phyloP scores from a whole-genome alignment of 2,797 vertebrate species.

The Okamejei kenojei region DNA sequence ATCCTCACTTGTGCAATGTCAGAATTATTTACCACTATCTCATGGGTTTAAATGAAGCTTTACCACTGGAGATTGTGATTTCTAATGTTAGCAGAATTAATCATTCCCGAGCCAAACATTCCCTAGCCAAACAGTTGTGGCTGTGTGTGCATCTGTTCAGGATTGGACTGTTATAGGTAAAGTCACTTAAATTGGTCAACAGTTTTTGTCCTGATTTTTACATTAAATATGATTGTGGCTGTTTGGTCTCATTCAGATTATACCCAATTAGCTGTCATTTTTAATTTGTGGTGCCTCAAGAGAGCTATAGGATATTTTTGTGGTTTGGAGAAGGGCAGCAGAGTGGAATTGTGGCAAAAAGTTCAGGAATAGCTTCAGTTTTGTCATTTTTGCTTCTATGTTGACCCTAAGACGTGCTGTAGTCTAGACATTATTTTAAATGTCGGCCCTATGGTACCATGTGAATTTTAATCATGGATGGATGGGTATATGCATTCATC shows the following conservation, averaged over 20 bases:
- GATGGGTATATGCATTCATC: neutral
- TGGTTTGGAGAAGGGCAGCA: too few relatives aligned
- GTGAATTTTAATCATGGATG: neutral
- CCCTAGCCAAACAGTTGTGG: too few relatives aligned
- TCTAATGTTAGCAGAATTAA: neutral
- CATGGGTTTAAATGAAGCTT: neutral
- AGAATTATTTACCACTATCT: neutral
- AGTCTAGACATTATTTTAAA: neutral
- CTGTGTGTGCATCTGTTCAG: neutral
- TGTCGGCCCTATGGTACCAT: conserved; percentile 2
- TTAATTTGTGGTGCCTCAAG: neutral
- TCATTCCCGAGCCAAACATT: neutral
- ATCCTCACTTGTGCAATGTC: neutral
- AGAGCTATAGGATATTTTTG: too few relatives aligned
- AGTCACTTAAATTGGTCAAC: neutral
- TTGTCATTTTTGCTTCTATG: neutral
- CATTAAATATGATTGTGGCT: neutral
- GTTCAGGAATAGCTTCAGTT: too few relatives aligned
- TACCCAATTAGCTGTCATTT: neutral
- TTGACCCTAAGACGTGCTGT: neutral
- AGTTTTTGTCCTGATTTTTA: neutral
- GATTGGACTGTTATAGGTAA: neutral
- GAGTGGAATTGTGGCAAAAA: too few relatives aligned
- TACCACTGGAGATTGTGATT: neutral
- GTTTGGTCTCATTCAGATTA: neutral